Conservation (phyloP, 2,797 vertebrate genomes). For the Acipenser ruthenus region DNA sequence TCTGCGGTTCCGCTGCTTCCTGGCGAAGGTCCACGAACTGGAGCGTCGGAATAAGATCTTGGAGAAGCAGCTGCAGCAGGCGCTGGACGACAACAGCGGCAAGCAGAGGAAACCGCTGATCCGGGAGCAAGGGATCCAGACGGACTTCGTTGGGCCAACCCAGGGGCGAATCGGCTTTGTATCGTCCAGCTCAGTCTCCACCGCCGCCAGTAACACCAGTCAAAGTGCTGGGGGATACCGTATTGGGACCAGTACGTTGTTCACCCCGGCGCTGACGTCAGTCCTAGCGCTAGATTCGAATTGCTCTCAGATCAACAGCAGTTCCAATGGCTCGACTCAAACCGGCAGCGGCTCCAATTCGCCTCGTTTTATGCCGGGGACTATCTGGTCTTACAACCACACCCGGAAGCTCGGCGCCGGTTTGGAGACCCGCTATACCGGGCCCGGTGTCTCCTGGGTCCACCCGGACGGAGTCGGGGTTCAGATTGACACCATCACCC, state of each 20-base stretch:
- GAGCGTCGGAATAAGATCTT: constrained; percentile 89
- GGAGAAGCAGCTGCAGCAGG: constrained; percentile 90
- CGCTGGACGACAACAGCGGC: constrained; percentile 60
- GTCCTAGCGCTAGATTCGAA: constrained; percentile 28
- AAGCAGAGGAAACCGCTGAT: constrained; percentile 41
- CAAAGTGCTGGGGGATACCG: not conserved
- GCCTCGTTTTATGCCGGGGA: constrained; percentile 78
- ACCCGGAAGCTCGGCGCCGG: constrained; percentile 69
- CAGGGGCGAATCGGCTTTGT: constrained; percentile 50
- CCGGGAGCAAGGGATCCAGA: constrained; percentile 78
- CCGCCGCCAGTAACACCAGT: constrained; percentile 36
- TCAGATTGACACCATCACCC: constrained; percentile 93
- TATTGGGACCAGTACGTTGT: constrained; percentile 42
- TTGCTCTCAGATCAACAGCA: not conserved
- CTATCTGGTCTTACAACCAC: constrained; percentile 91
- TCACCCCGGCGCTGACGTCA: constrained; percentile 40
- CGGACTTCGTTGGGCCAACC: constrained; percentile 72
- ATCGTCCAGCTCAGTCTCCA: constrained; percentile 54
- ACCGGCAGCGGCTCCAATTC: constrained; percentile 38
- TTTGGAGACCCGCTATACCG: constrained; percentile 70
- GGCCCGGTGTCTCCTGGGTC: constrained; percentile 84
- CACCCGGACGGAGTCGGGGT: constrained; percentile 92
- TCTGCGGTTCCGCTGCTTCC: constrained; percentile 87
- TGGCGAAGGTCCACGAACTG: constrained; percentile 91
- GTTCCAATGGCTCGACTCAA: not conserved